phyloP scores from a whole-genome alignment of 2,888 invertebrate species.

The Pogonocherus hispidulus region DNA sequence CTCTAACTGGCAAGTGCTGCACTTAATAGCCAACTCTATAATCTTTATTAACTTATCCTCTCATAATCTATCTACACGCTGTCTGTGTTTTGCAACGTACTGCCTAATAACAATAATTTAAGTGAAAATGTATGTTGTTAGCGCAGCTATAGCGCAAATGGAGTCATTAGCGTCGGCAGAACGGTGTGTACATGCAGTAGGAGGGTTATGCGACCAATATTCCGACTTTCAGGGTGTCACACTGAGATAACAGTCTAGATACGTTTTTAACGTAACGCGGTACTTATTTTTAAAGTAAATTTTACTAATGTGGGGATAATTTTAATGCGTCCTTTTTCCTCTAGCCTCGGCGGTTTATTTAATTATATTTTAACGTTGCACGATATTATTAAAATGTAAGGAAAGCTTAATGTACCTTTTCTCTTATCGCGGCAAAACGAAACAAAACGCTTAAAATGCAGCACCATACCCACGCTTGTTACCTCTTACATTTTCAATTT shows the following conservation, averaged over 20 bases:
- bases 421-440: slow-evolving; percentile 3
- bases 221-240: slow-evolving; percentile 37
- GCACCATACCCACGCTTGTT: background rate
- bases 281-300: background rate
- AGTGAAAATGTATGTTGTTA: slow-evolving; percentile 38
- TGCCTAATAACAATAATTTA: slow-evolving; percentile 36
- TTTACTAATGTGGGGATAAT: background rate
- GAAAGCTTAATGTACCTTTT: background rate
- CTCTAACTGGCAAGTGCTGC: background rate
- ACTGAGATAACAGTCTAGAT: slow-evolving; percentile 1
- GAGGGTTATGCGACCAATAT: slow-evolving; percentile 45
- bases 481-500: background rate
- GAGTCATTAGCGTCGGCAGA: slow-evolving; percentile 47
- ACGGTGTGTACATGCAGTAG: slow-evolving; percentile 32
- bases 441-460: background rate
- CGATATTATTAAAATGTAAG: background rate
- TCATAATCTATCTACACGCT: slow-evolving; percentile 26
- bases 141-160: slow-evolving; percentile 39
- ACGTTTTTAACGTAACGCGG: background rate
- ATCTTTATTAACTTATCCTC: slow-evolving; percentile 24
- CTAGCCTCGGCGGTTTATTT: background rate
- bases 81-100: slow-evolving; percentile 8
- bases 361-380: background rate
- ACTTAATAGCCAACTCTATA: slow-evolving; percentile 15
- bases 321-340: background rate